Evolutionary conservation across 2,888 invertebrate species (phyloP), one percentile per base, ranked within the genome.

Genomic region (Cynaeus angustus): DNA sequence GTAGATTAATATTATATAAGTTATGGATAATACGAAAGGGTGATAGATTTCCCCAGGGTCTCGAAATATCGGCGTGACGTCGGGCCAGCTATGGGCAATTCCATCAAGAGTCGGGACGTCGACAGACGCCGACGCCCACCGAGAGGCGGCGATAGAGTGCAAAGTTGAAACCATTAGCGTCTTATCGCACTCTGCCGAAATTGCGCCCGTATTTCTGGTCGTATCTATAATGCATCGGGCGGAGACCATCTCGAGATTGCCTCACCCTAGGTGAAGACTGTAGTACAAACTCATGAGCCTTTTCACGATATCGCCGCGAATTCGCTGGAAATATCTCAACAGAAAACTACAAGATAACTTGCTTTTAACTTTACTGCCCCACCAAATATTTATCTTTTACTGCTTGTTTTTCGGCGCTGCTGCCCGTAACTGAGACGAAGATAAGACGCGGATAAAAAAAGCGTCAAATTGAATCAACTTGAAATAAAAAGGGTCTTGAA

Each of bases 101-200:
- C 70, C 72, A 71, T 73, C 75, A 74, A 70, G 73, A 72, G 72
- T 71, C 74, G 75, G 74, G 72, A 64, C 71, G 74, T 66, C 74
- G 73, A 74, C 74, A 66, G 69, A 66, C 70, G 74, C 77, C 77
- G 76, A 76, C 78, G 78, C 76, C 70, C 69, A 62, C 79, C 76
- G 79, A 77, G 72, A 50, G 59, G 53, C 68, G 74, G 82, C 85
- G 86, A 87, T 87, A 86, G 87, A 87, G 87, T 88, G 88, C 86
- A 87, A 87, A 87, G 87, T 87, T 87, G 87, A 86, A 86, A 83
- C 86, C 87, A 87, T 87, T 88, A 87, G 83, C 86, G 86, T 86
- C 86, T 87, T 87, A 87, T 87, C 87, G 86, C 82, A 80, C 82
- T 80, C 78, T 80, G 78, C 78, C 82, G 81, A 82, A 86, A 86